Base-by-base conservation (phyloP, 2,797 vertebrate species). In the Tamandua tetradactyla region DNA sequence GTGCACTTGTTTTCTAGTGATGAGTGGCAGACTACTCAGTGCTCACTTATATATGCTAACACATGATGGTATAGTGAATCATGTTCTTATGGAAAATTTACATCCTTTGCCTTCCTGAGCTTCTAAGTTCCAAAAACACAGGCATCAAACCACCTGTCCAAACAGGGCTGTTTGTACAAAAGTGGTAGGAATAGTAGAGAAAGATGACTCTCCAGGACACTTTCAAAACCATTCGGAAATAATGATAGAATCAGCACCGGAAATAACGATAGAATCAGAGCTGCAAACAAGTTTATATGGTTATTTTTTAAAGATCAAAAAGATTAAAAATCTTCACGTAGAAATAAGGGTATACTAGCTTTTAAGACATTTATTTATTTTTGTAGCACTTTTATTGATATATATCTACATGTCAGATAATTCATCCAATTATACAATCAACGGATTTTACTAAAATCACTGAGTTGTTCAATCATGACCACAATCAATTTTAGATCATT, bases 271-370 rank as follows among this genome's bases (percentile, higher is more conserved):
- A 69, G 37, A 68, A 57, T 10, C 17, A 32, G n/a, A 78, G 10
- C 14, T 81, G 20, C 30, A n/a, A n/a, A n/a, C n/a, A n/a, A n/a
- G n/a, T n/a, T n/a, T n/a, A 55, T 13, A 15, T 55, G 42, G 68
- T 85, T 83, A 55, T 42, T 94, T 88, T 87, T 15, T 49, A 75
- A 92, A 92, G 3, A 82, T 85, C 20, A 82, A 76, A 95, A 85
- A 71, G 42, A 9, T 52, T 37, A 7, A 88, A 91, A 82, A 20
- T 17, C 18, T 76, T 85, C 57, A 76, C 9, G 23, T 7, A 71
- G 18, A 88, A 13, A 64, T 37, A 88, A 23, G 25, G 32, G 14
- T 75, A 47, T 42, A 25, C 27, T 32, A 3, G 1, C 9, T 15
- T n/a, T 76, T 32, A 52, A 76, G 52, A 76, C 30, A 14, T 32